Evolutionary conservation across 1,140 invertebrate genomes (phyloP).

Genomic region (Drosophila varians): DNA sequence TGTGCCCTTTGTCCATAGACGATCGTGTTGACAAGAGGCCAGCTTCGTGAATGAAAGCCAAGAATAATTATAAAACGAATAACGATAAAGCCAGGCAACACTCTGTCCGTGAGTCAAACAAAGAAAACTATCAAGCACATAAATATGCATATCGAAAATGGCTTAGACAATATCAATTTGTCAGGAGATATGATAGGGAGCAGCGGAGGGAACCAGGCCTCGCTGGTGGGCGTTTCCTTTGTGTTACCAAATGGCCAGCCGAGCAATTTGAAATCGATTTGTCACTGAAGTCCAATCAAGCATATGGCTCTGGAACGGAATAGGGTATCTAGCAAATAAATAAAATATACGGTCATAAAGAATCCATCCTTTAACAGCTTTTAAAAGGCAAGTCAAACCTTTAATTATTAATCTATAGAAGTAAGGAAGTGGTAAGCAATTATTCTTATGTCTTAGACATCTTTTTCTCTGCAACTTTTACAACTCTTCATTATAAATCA

Average conservation of each 20-base stretch:
- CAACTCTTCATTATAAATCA: slow-evolving; percentile 62
- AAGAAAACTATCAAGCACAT: slow-evolving; percentile 55
- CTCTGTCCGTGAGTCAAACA: slow-evolving; percentile 40
- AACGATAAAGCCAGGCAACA: slow-evolving; percentile 56
- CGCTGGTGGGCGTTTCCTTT: slow-evolving; percentile 59
- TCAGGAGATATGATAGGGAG: slow-evolving; percentile 64
- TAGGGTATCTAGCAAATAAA: no score
- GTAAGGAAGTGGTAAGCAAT: not conserved
- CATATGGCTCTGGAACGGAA: slow-evolving; percentile 17
- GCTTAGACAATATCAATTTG: slow-evolving; percentile 67
- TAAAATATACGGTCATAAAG: no score
- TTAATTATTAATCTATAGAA: no score
- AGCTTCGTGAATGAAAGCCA: slow-evolving; percentile 39
- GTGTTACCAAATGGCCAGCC: slow-evolving; percentile 39
- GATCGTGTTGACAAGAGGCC: slow-evolving; percentile 57
- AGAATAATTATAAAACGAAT: slow-evolving; percentile 70
- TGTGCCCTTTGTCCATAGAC: slow-evolving; percentile 10
- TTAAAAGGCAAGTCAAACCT: no score
- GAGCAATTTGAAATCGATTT: slow-evolving; percentile 66
- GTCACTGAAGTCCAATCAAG: slow-evolving; percentile 28
- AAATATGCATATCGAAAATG: slow-evolving; percentile 73
- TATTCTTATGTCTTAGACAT: not conserved
- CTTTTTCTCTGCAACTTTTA: slow-evolving; percentile 5
- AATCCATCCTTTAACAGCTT: no score
- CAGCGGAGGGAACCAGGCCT: not conserved